Percentiles rank a stretch among this genome's conserved stretches.
phyloP scores from a whole-genome alignment of 2,113 vertebrate genomes.

The Brachypodius melanocephalos region DNA sequence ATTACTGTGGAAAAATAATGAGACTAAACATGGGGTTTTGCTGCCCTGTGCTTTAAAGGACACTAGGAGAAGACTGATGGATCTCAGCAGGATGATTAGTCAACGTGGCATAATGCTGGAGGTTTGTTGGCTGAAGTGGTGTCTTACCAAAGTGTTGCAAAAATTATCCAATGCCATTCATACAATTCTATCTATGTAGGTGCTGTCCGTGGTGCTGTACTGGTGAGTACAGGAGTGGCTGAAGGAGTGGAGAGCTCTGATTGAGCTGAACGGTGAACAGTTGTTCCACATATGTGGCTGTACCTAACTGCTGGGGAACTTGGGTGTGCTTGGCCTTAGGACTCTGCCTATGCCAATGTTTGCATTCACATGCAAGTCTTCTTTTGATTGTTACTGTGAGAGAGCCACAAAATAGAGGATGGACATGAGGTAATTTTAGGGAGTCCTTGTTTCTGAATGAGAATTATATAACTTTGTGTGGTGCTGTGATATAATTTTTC shows the following conservation, averaged over 20 bases:
- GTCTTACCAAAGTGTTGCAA: background rate
- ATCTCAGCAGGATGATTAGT: background rate
- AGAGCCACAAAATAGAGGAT: background rate
- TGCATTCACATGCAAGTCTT: background rate
- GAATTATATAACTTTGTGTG: background rate
- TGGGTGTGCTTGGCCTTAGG: background rate
- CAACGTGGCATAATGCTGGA: background rate
- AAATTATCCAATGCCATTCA: background rate
- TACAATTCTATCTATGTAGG: background rate
- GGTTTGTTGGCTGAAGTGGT: background rate
- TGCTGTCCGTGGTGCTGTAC: background rate
- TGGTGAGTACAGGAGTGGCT: background rate
- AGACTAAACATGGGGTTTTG: background rate
- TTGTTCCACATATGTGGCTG: background rate
- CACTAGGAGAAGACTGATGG: background rate
- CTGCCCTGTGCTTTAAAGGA: background rate
- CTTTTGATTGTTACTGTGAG: background rate
- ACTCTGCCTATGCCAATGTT: background rate
- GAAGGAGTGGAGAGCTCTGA: background rate
- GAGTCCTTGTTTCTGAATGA: background rate
- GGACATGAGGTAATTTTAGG: background rate
- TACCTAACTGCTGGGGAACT: background rate
- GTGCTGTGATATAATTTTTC: background rate
- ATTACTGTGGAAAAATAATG: background rate
- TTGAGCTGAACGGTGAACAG: background rate